Evolutionary conservation across 2,797 vertebrate genomes (phyloP).

Genomic region (Protosalanx chinensis): DNA sequence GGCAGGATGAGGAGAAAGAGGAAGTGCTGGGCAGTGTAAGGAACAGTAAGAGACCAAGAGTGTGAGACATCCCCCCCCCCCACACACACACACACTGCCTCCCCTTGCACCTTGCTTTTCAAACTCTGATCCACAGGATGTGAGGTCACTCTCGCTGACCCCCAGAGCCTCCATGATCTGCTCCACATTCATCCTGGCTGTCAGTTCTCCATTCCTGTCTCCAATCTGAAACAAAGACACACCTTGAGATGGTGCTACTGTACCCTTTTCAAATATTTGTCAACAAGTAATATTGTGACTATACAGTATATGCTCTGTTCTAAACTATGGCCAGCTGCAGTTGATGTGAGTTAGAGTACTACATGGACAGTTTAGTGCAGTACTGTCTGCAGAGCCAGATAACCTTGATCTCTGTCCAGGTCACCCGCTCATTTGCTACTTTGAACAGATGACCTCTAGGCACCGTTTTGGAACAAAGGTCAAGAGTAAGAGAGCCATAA

Average conservation of each 20-base stretch:
- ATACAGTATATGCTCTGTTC: no score
- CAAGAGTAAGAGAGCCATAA: no score
- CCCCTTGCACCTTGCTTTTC: conserved; percentile 85
- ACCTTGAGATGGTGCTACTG: not conserved
- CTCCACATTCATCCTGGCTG: conserved; percentile 84
- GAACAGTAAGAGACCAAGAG: not conserved
- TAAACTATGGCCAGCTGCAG: no score
- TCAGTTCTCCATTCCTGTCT: conserved; percentile 87
- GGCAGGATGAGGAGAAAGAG: not conserved
- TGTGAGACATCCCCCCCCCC: not conserved
- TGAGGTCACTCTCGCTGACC: conserved; percentile 71
- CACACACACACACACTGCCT: no score
- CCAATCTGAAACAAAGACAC: conserved; percentile 74
- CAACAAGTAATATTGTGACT: no score
- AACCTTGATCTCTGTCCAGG: no score
- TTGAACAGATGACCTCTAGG: no score
- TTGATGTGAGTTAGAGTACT: no score
- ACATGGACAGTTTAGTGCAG: no score
- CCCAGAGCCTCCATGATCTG: conserved; percentile 85
- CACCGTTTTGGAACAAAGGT: no score
- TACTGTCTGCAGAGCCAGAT: no score
- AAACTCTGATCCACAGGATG: conserved; percentile 79
- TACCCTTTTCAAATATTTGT: not conserved
- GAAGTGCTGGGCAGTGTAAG: not conserved
- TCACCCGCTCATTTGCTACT: no score